Evolutionary conservation across 2,113 vertebrate species (phyloP).

Genomic region (Lophius piscatorius): DNA sequence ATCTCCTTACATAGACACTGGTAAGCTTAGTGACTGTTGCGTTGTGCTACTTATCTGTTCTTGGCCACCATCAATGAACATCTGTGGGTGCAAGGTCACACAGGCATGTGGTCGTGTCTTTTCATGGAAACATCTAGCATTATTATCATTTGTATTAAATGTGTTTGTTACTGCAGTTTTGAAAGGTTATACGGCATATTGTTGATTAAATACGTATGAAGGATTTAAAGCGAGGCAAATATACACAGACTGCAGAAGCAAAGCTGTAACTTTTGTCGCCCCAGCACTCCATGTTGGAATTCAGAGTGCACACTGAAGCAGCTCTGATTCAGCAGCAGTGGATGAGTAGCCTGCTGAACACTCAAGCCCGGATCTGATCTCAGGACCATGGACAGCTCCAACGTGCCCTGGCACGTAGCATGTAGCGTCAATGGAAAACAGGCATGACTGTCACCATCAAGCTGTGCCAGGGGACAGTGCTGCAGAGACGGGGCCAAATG

Average conservation of each 20-base stretch:
- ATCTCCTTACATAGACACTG: constrained; percentile 62
- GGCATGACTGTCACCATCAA: constrained; percentile 32
- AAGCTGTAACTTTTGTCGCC: no score
- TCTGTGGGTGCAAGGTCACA: constrained; percentile 40
- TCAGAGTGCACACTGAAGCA: no score
- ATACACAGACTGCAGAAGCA: no score
- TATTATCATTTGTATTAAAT: no score
- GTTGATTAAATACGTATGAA: no score
- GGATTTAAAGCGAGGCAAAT: no score
- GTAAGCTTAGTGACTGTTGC: constrained; percentile 63
- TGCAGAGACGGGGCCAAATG: constrained; percentile 32
- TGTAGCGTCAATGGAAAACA: constrained; percentile 20
- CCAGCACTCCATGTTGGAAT: no score
- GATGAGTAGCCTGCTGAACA: constrained; percentile 8
- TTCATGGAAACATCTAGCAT: constrained; percentile 1
- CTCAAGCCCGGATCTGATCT: constrained; percentile 29
- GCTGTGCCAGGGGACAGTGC: constrained; percentile 50
- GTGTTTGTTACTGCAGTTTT: no score
- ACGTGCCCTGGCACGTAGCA: constrained; percentile 30
- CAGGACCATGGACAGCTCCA: constrained; percentile 78
- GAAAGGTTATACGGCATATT: no score
- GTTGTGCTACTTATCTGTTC: constrained; percentile 50
- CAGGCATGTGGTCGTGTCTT: constrained; percentile 13
- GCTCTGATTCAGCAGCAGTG: constrained; percentile 2
- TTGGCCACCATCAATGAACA: constrained; percentile 50